Base-by-base conservation (phyloP, 2,888 invertebrate species). In the Harpalus rufipes region DNA sequence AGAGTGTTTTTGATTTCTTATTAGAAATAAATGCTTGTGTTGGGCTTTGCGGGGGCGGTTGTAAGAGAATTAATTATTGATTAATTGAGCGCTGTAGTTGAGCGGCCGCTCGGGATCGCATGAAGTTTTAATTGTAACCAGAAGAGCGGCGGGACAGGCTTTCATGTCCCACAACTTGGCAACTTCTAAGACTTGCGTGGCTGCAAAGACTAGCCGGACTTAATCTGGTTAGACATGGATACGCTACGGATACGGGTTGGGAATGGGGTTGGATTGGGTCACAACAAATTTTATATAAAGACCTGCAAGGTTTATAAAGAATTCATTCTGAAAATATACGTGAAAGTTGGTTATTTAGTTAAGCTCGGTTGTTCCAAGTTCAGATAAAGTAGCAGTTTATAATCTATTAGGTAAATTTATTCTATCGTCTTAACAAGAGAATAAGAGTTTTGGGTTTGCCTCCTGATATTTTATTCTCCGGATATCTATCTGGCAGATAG, bases 121-220 rank as follows among this genome's bases (percentile, higher is more conserved):
- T 81, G 63, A 81, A 81, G 81, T 81, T 81, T 79, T 81, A 81
- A 81, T 81, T 81, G 81, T 81, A 65, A 81, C 81, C 81, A 44
- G 25, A 51, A 51, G 10, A 51, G 44, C 39, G 44, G 18, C 39
- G 32, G 12, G 44, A 51, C 44, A 51, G 58, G 78, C 78, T 78
- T 78, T 58, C 41, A 65, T 81, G 81, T 81, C 41, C 18, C 78
- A n/a, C n/a, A 78, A 58, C 21, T 78, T 78, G 56, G 25, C 8
- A 78, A 78, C 78, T 78, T 58, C 39, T 68, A 68, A 68, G 68
- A 68, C 68, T 32, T 39, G 68, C 68, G 21, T 21, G 63, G 32
- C 14, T 61, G 16, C 63, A 63, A 18, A 32, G 39, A n/a, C 39
- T 63, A 63, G n/a, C 32, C n/a, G 39, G 32, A 68, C 68, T 68